Evolutionary conservation across 92 coral and sea anemone species (phyloP).

Genomic region (Ricordea florida): DNA sequence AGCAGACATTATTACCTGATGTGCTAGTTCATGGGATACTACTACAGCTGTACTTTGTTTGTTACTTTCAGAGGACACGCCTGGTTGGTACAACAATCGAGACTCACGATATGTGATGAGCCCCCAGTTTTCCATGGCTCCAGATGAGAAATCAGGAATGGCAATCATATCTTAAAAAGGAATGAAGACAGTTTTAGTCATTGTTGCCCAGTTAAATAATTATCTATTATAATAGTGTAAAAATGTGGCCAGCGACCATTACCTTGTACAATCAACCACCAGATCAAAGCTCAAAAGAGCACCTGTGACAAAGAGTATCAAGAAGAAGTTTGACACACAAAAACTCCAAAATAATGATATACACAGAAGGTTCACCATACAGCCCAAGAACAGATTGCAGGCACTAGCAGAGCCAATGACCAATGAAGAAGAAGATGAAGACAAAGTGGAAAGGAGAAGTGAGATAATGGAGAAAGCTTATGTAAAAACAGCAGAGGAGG

Average conservation of each 20-base stretch:
- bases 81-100: conserved; percentile 69
- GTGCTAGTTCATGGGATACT: conserved; percentile 97
- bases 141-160: conserved; percentile 96
- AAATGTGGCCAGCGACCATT: no score
- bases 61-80: conserved; percentile 87
- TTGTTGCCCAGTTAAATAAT: no score
- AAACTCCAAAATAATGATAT: no score
- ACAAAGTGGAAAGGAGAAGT: no score
- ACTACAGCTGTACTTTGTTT: conserved; percentile 81
- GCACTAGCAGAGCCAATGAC: no score
- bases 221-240: no score
- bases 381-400: neutral
- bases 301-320: neutral
- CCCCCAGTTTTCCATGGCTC: conserved; percentile 99
- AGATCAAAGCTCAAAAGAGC: neutral
- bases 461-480: no score
- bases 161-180: conserved; percentile 82
- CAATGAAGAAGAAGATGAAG: no score
- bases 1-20: conserved; percentile 75
- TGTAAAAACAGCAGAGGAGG: no score
- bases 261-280: no score
- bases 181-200: neutral
- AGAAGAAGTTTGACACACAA: neutral
- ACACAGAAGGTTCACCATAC: neutral
- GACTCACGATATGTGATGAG: conserved; percentile 93